Evolutionary conservation across 2,113 vertebrate genomes (phyloP), one percentile per base, ranked within the genome.

Genomic region (Triplophysa dalaica): DNA sequence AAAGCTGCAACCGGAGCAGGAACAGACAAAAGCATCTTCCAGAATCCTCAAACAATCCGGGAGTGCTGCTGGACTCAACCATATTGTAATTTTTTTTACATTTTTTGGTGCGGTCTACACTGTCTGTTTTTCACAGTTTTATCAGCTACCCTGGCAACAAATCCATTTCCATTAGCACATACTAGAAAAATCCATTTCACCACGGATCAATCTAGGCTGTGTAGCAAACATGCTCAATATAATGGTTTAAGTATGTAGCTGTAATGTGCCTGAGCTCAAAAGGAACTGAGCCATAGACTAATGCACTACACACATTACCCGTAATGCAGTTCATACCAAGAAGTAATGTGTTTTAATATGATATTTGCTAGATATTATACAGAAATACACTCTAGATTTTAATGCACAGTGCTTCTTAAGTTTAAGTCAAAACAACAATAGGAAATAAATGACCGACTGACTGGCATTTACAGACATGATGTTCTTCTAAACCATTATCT

Each of bases 1-100:
- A 72, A 68, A 66, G 26, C 73, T 72, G 60, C 33, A 77, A 70
- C 56, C 50, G 69, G 60, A 83, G 65, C 9, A 45, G 63, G 43
- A 67, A 54, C 33, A 38, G 7, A 38, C 33, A 8, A 7, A 38
- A 38, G 33, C 29, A 3, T 29, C 29, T 4, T 29, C 29, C 29
- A 29, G 26, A 10, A 10, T 45, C 11, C 43, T 45, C 1, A 45
- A 45, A 9, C 43, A 45, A 45, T 45, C 43, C 43, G 0, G 12
- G 2, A 45, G 11, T 45, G 43, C 43, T 45, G 10, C 11, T 45
- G 43, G 8, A 12, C 43, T 43, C 43, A 43, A 43, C 43, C 43
- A 45, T 10, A 45, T 11, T 12, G 11, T 12, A 45, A 0, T 1
- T n/a, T n/a, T n/a, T n/a, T n/a, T 0, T 7, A 38, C 7, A 0